Evolutionary conservation across 2,797 vertebrate genomes (phyloP), one percentile per base, ranked within the genome.

Genomic region (Acipenser ruthenus): DNA sequence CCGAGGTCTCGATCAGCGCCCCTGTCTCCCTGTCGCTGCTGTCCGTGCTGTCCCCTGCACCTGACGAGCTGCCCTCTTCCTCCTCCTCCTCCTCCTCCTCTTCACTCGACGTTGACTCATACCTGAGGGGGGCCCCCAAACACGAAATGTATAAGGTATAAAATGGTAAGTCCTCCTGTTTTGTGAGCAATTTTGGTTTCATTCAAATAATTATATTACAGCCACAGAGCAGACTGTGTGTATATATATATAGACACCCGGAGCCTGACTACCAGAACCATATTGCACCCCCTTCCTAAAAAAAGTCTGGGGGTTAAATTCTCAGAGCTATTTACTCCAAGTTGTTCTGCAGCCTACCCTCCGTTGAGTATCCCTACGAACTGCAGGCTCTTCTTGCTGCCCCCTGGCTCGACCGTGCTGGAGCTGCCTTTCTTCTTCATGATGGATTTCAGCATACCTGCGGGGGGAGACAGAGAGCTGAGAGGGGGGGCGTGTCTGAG

Each of bases 291-390:
- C 15, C 15, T 15, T 18, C 15, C 15, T 18, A 18, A 18, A 18
- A 18, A 18, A 18, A 18, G 15, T 18, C 15, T 18, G 15, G 15
- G 15, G 15, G 1, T 18, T 18, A 18, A 18, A 18, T 18, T 18
- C 15, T 18, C 15, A 18, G 4, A 37, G 23, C 23, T 37, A 37
- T 37, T 37, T 37, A 37, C 23, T 37, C 23, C 23, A 37, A 37
- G 23, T 37, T 37, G 23, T 37, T 37, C 23, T 37, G 23, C 23
- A 37, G 88, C 94, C 12, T 84, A 98, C 96, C 95, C 93, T 86
- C 95, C 94, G 10, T 97, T 97, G 76, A 97, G 86, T 72, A 97
- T 88, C 4, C 95, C 95, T 69, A 97, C 94, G 74, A 99, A 99
- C 84, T 97, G 93, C 76, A 98, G 80, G 74, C 91, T 98, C 84